These are phyloP conservation scores for Cettia cetti DNA, from an alignment of 2,113 vertebrate species.

Conservation along the genomic window DNA sequence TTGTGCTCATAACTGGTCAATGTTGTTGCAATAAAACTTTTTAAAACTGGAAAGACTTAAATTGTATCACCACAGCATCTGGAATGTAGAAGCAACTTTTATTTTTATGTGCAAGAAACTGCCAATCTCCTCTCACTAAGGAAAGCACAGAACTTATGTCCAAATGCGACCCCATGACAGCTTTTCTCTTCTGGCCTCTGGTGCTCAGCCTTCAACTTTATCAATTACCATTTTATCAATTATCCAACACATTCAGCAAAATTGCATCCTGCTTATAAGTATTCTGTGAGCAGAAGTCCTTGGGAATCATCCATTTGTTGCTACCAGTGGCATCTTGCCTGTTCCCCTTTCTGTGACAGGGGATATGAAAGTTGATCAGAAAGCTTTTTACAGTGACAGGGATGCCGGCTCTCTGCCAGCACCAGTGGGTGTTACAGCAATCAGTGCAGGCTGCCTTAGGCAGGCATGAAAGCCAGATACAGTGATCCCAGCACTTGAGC, in stretches of 20 bases:
- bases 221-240: not conserved
- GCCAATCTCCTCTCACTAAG: not conserved
- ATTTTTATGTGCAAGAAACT: not conserved
- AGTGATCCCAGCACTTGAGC: not conserved
- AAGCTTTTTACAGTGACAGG: not conserved
- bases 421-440: not conserved
- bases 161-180: not conserved
- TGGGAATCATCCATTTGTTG: not conserved
- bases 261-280: not conserved
- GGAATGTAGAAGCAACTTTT: not conserved
- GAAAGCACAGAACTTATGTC: not conserved
- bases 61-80: not conserved
- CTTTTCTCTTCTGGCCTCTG: accelerated
- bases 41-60: not conserved
- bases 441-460: not conserved
- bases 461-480: not conserved
- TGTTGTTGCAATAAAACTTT: not conserved
- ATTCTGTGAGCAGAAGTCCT: not conserved
- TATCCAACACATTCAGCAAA: not conserved
- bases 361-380: not conserved
- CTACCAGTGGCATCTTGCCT: not conserved
- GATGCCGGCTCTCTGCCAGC: not conserved
- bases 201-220: not conserved
- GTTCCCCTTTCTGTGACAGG: not conserved
- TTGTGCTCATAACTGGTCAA: not conserved